Conservation (phyloP, 2,113 vertebrate genomes). For the Alligator sinensis region DNA sequence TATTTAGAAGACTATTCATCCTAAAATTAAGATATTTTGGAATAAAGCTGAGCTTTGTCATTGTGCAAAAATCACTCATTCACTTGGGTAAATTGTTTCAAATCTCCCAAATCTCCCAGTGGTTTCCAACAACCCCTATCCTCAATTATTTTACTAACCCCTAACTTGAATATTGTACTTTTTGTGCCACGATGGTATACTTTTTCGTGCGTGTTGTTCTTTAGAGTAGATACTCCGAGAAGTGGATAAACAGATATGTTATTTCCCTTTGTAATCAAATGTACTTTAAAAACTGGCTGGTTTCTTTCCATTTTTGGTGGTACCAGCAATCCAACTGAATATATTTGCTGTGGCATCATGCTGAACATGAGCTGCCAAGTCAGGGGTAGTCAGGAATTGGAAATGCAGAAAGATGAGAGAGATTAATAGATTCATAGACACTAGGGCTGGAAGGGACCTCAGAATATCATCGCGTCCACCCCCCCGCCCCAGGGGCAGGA, state of each 20-base stretch:
- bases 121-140: background rate
- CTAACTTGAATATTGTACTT: background rate
- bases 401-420: background rate
- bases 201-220: background rate
- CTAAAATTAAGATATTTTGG: slow-evolving; percentile 42
- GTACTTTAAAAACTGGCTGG: background rate
- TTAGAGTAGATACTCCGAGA: background rate
- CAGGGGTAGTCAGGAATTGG: background rate
- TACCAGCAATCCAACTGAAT: background rate
- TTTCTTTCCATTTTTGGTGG: background rate
- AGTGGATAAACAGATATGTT: background rate
- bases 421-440: background rate
- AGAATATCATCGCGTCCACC: too few species aligned
- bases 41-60: background rate
- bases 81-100: background rate
- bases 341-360: background rate
- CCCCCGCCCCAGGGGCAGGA: too few species aligned
- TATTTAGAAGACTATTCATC: slow-evolving; percentile 69
- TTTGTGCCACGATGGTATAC: background rate
- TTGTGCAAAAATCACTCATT: background rate
- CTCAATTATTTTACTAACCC: background rate
- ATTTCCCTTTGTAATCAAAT: background rate
- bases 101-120: background rate
- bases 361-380: background rate
- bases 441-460: too few species aligned